Percentiles rank a stretch among this genome's conserved stretches.
Evolutionary conservation across 2,888 invertebrate genomes (phyloP).

Genomic region (Lithophane socia): DNA sequence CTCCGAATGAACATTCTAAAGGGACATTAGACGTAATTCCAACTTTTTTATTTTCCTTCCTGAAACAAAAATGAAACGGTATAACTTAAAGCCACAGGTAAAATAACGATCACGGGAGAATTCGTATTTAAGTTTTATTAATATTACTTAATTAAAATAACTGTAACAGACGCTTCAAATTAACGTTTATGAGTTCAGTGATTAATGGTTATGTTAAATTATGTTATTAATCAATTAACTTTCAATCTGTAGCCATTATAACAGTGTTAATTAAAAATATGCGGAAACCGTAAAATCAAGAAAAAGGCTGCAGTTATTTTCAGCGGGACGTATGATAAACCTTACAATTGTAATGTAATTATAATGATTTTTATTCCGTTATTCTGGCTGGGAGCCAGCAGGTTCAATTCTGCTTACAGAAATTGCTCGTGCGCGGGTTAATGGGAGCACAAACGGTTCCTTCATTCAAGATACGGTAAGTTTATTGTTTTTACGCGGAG

Average conservation of each 20-base stretch:
- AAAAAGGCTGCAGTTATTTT: conserved; percentile 1
- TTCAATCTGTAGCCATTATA: conserved; percentile 6
- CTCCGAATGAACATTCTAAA: conserved; percentile 76
- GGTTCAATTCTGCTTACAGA: conserved; percentile 43
- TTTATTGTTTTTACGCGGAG: conserved; percentile 16
- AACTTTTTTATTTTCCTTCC: conserved; percentile 73
- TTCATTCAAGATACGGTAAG: conserved; percentile 28
- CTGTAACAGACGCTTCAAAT: conserved; percentile 35
- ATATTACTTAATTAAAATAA: conserved; percentile 16
- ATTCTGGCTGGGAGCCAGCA: conserved; percentile 45
- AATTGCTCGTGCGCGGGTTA: conserved; percentile 32
- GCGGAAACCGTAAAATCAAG: not conserved
- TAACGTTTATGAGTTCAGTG: conserved; percentile 21
- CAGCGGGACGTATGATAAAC: conserved; percentile 3
- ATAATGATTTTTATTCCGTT: conserved; percentile 39
- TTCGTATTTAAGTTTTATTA: conserved; percentile 28
- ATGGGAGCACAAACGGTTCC: conserved; percentile 26
- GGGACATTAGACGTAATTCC: conserved; percentile 75
- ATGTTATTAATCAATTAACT: conserved; percentile 4
- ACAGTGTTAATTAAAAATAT: conserved; percentile 6
- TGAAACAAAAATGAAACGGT: conserved; percentile 59
- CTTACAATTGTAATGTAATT: conserved; percentile 44
- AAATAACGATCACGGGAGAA: conserved; percentile 25
- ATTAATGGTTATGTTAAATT: conserved; percentile 20
- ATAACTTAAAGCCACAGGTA: conserved; percentile 58